phyloP scores from a whole-genome alignment of 1,140 invertebrate species.

The Drosophila kikkawai region DNA sequence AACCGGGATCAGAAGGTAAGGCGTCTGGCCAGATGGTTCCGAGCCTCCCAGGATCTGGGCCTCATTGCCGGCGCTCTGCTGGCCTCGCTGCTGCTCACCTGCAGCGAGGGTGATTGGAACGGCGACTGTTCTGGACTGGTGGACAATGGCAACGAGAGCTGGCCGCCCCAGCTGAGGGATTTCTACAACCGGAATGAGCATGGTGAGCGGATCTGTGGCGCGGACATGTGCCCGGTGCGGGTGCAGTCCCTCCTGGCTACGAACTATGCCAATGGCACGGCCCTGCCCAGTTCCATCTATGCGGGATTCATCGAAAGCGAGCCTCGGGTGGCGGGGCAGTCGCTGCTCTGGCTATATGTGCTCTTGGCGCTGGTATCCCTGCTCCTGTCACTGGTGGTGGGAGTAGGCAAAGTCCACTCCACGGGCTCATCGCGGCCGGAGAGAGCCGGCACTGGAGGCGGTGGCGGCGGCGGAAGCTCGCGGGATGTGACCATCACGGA shows the following conservation, averaged over 20 bases:
- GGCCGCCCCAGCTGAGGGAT: constrained; percentile 67
- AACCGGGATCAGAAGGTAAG: constrained; percentile 84
- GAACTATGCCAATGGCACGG: constrained; percentile 24
- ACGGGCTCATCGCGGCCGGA: constrained; percentile 51
- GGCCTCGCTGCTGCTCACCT: constrained; percentile 85
- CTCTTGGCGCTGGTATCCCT: constrained; percentile 86
- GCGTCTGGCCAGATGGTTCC: constrained; percentile 81
- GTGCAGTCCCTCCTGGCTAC: constrained; percentile 21
- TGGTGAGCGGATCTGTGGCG: constrained; percentile 86
- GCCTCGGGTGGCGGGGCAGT: constrained; percentile 83
- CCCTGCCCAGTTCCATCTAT: constrained; percentile 58
- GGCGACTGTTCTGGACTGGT: constrained; percentile 57
- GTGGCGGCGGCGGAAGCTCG: constrained; percentile 6
- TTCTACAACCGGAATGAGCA: constrained; percentile 85
- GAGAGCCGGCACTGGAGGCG: not conserved
- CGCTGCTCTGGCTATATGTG: constrained; percentile 87
- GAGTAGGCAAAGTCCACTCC: constrained; percentile 75
- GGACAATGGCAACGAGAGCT: constrained; percentile 25
- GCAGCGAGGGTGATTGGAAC: constrained; percentile 77
- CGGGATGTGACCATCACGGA: constrained; percentile 72
- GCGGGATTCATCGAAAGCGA: constrained; percentile 68
- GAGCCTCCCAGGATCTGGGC: constrained; percentile 86
- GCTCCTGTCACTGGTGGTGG: constrained; percentile 85
- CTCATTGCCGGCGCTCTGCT: constrained; percentile 86
- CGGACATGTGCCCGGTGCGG: constrained; percentile 86